Evolutionary conservation across 2,113 vertebrate genomes (phyloP).

Genomic region (Oreochromis niloticus): DNA sequence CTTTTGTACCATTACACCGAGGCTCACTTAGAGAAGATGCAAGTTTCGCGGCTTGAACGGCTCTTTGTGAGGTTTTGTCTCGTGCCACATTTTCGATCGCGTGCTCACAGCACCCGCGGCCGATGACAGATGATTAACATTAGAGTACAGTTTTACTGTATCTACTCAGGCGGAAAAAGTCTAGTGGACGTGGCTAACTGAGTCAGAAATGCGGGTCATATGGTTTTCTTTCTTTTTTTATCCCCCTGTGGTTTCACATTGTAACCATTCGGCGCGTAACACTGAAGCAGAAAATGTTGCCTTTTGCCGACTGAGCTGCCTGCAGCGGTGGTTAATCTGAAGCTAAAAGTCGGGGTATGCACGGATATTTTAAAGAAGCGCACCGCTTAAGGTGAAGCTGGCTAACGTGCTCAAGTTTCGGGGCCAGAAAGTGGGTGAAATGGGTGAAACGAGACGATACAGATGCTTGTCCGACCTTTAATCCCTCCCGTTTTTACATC

Average conservation of each 20-base stretch:
- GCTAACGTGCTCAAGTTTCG: constrained; percentile 5
- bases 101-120: background rate
- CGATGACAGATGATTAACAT: constrained; percentile 28
- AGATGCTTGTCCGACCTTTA: background rate
- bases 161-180: background rate
- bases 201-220: background rate
- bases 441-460: background rate
- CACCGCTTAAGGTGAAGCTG: background rate
- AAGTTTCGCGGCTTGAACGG: background rate
- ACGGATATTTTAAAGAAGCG: background rate
- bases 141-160: background rate
- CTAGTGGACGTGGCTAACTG: constrained; percentile 6
- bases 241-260: background rate
- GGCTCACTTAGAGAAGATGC: background rate
- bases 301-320: background rate
- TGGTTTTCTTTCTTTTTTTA: background rate
- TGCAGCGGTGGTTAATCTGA: background rate
- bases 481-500: background rate
- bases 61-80: background rate
- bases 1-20: background rate
- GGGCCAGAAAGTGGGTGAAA: background rate
- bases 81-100: background rate
- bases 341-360: background rate
- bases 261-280: background rate
- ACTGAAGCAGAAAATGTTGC: background rate